A percentile compares a stretch with the other conserved stretches of the same genome.
These are phyloP conservation scores for Bruchidius siliquastri DNA, from an alignment of 2,888 invertebrate species.

Conservation along the genomic window DNA sequence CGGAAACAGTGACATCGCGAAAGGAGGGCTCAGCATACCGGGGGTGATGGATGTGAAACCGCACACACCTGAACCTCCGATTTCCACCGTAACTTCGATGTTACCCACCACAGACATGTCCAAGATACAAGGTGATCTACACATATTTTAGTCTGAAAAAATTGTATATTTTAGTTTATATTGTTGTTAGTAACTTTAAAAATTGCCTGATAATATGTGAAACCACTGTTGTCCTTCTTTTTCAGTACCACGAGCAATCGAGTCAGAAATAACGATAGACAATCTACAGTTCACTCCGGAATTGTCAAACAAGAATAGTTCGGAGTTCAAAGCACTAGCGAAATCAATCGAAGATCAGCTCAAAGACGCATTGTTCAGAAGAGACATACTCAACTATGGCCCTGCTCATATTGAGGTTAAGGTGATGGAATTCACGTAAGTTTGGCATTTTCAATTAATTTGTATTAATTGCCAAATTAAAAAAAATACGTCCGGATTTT, in stretches of 20 bases:
- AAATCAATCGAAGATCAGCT: slow-evolving; percentile 57
- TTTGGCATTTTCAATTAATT: slow-evolving; percentile 3
- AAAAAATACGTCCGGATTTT: too few relatives aligned
- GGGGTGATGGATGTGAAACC: slow-evolving; percentile 13
- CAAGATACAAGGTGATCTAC: slow-evolving; percentile 51
- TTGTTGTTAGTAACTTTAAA: background rate
- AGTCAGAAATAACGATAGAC: slow-evolving; percentile 64
- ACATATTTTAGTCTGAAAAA: background rate
- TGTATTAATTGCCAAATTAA: background rate
- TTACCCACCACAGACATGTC: slow-evolving; percentile 51
- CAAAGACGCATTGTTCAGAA: slow-evolving; percentile 55
- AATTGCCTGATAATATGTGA: background rate
- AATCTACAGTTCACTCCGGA: slow-evolving; percentile 60
- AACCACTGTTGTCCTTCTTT: too few relatives aligned
- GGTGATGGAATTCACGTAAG: slow-evolving; percentile 58
- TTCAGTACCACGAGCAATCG: slow-evolving; percentile 63
- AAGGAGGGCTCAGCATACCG: slow-evolving; percentile 37
- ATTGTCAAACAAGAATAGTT: slow-evolving; percentile 57
- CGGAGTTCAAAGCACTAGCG: slow-evolving; percentile 59
- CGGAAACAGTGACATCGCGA: background rate
- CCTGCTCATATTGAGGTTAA: slow-evolving; percentile 56
- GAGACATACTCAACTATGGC: slow-evolving; percentile 50
- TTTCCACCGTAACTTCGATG: slow-evolving; percentile 36
- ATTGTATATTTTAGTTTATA: background rate
- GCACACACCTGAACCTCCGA: slow-evolving; percentile 41